Evolutionary conservation across 2,113 vertebrate species (phyloP), one percentile per base, ranked within the genome.

Genomic region (Ovibos moschatus): DNA sequence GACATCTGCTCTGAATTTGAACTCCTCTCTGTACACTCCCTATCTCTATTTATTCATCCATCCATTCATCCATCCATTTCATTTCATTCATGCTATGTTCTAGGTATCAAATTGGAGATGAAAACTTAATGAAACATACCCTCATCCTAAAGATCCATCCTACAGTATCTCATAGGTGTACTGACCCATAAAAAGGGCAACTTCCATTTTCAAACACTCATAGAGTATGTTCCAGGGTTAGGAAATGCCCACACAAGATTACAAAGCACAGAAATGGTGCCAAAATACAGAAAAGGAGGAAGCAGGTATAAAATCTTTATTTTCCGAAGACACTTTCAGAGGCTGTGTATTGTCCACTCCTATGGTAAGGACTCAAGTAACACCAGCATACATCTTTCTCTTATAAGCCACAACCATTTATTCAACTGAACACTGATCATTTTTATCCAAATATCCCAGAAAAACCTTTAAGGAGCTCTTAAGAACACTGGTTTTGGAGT

Each of bases 141-240:
- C 28, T 64, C 7, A 92, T 86, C 43, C 30, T 92, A 93, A 50
- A 93, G 40, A 84, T 57, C 27, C 9, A 74, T 78, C 57, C 76
- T 82, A 86, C 28, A 76, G 28, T 51, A 86, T 60, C 43, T 86
- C 55, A 45, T 27, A 94, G 23, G 36, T 86, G 76, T 71, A 88
- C 23, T 93, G 78, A 92, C 30, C 51, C 85, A 92, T 86, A 96
- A 10, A 94, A 95, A 95, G 76, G 94, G 47, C 2, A 91, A 7
- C 43, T 94, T 98, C 92, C 67, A 97, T 86, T 97, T 97, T 93
- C 58, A 90, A 88, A 84, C 43, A 96, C 27, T 97, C 88, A 76
- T 2, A 92, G 40, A 95, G 7, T 87, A 93, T 79, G 92, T 84
- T 89, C 27, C 67, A 94, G 71, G 55, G 67, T 91, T 83, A 96